Evolutionary conservation across 1,140 invertebrate genomes (phyloP).

Genomic region (Drosophila malerkotliana): DNA sequence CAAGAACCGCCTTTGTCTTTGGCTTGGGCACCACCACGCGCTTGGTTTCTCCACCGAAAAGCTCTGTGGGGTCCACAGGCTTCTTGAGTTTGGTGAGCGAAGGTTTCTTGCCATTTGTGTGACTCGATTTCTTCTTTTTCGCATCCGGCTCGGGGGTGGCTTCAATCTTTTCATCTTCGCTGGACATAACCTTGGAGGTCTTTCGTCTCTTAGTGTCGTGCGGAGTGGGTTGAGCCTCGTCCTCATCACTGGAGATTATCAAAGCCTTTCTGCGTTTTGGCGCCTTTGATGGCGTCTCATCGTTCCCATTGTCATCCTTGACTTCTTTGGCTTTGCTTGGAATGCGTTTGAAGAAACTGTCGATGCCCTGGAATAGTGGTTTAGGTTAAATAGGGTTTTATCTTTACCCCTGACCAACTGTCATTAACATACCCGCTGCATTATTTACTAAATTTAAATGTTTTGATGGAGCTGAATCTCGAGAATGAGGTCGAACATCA

Average conservation of each 20-base stretch:
- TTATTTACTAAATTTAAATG: slow-evolving; percentile 7
- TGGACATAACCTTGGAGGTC: slow-evolving; percentile 10
- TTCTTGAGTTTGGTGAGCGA: slow-evolving; percentile 63
- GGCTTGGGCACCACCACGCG: slow-evolving; percentile 63
- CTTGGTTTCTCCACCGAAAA: slow-evolving; percentile 77
- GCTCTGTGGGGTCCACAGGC: slow-evolving; percentile 57
- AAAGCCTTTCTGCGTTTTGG: slow-evolving; percentile 70
- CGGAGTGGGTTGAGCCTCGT: slow-evolving; percentile 58
- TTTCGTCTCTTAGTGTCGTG: slow-evolving; percentile 36
- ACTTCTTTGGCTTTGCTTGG: slow-evolving; percentile 44
- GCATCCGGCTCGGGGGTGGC: slow-evolving; percentile 11
- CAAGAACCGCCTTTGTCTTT: slow-evolving; percentile 50
- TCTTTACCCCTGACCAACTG: too few relatives aligned
- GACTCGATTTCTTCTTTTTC: slow-evolving; percentile 8
- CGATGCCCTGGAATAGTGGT: slow-evolving; percentile 46
- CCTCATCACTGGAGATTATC: slow-evolving; percentile 77
- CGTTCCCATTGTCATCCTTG: slow-evolving; percentile 14
- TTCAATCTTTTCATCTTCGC: slow-evolving; percentile 21
- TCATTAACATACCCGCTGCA: slow-evolving; percentile 64
- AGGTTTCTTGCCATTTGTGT: slow-evolving; percentile 56
- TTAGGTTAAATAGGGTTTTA: not conserved
- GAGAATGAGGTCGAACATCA: too few relatives aligned
- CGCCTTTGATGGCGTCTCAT: slow-evolving; percentile 53
- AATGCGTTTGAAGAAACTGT: slow-evolving; percentile 63
- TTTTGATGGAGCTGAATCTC: not conserved